A percentile compares a stretch with the other conserved stretches of the same genome.
These are phyloP conservation scores for Allolobophora icterica DNA, from an alignment of 2,888 invertebrate genomes.

Conservation along the genomic window DNA sequence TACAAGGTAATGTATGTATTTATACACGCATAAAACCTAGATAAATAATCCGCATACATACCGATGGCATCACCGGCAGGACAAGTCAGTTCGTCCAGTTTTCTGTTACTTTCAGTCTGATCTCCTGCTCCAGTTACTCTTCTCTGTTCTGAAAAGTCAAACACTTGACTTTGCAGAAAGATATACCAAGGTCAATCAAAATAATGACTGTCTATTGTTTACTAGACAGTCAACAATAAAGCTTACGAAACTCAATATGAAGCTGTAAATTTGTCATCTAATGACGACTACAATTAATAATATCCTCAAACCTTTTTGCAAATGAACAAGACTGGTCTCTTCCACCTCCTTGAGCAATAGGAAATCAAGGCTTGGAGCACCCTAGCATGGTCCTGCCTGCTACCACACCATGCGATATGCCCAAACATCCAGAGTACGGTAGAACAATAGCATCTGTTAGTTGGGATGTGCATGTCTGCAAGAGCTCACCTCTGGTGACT, in stretches of 20 bases:
- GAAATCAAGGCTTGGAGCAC: too few relatives aligned
- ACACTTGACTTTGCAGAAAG: background rate
- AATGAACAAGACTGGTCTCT: background rate
- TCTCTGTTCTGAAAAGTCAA: background rate
- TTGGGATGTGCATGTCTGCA: too few relatives aligned
- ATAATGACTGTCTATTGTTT: background rate
- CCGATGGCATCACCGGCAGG: background rate
- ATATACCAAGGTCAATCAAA: background rate
- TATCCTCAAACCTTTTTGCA: background rate
- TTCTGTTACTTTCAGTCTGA: background rate
- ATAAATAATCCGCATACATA: background rate
- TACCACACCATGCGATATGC: too few relatives aligned
- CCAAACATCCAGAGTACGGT: too few relatives aligned
- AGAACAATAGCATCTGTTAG: too few relatives aligned
- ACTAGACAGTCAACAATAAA: background rate
- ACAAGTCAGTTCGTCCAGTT: background rate
- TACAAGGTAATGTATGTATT: too few relatives aligned
- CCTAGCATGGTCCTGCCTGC: too few relatives aligned
- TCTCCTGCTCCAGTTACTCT: background rate
- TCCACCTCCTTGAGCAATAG: too few relatives aligned
- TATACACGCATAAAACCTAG: too few relatives aligned
- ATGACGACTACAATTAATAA: background rate
- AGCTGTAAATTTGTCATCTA: background rate
- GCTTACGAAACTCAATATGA: background rate
- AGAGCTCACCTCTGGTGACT: too few relatives aligned